These are phyloP conservation scores for Petrocephalus schoutedeni DNA, from an alignment of 2,797 vertebrate genomes.

Conservation along the genomic window DNA sequence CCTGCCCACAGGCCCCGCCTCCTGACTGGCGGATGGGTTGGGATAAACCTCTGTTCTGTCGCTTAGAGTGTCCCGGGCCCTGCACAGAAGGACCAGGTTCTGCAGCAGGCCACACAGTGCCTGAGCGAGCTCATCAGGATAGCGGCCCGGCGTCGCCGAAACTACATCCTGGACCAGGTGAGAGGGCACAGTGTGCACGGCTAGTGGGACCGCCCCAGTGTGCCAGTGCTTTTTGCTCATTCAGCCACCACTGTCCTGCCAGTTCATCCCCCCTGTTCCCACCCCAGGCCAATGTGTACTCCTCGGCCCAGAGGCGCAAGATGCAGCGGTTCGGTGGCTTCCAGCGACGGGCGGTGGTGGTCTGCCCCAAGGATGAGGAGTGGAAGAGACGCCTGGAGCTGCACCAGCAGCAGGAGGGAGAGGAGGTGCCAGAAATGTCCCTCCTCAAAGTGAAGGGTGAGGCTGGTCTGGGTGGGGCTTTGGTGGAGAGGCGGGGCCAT, in stretches of 20 bases:
- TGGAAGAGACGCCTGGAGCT: conserved; percentile 71
- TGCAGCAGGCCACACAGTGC: conserved; percentile 80
- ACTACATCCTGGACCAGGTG: conserved; percentile 90
- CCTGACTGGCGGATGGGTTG: not conserved
- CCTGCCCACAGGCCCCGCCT: conserved; percentile 50
- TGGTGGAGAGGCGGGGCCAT: not conserved
- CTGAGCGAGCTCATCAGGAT: conserved; percentile 77
- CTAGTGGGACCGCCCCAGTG: not conserved
- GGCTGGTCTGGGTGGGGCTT: not conserved
- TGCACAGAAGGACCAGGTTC: conserved; percentile 57
- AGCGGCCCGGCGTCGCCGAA: conserved; percentile 70
- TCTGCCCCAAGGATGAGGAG: conserved; percentile 71
- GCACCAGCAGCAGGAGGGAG: conserved; percentile 56
- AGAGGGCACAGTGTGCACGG: not conserved
- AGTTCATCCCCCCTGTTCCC: not conserved
- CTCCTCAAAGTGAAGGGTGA: conserved; percentile 85
- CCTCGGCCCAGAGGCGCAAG: conserved; percentile 79
- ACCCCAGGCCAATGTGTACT: conserved; percentile 76
- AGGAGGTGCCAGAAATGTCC: conserved; percentile 70
- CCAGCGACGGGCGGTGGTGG: conserved; percentile 65
- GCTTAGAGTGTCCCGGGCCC: conserved; percentile 42
- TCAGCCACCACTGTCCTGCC: not conserved
- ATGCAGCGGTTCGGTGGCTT: conserved; percentile 74
- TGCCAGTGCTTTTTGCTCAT: too few species aligned
- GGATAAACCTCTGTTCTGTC: not conserved